Evolutionary conservation across 2,113 vertebrate genomes (phyloP), one percentile per base, ranked within the genome.

Genomic region (Ptyas mucosa): DNA sequence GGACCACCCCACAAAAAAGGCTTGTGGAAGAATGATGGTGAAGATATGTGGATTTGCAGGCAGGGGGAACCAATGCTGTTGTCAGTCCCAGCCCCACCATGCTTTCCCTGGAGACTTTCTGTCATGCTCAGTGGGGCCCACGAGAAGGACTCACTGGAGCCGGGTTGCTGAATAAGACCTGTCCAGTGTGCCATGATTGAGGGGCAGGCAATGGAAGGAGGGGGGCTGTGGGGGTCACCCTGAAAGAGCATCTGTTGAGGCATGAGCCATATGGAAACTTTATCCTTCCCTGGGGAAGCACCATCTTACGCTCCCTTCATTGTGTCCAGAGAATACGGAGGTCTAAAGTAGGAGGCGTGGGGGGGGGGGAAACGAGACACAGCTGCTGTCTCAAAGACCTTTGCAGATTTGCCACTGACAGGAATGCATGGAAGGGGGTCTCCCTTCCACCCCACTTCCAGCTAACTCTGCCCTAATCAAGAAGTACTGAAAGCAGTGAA

Each of bases 221-320:
- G n/a, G 90, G 93, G 90, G 5, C 0, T 87, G 52, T 92, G 85
- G 88, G 61, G 75, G 88, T 90, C 75, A 92, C 89, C 94, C 95
- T 15, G 2, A 91, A 89, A 93, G 92, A 98, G 96, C 98, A 98
- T 98, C 98, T 98, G 98, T 87, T 95, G 93, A 95, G 96, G 93
- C 95, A 95, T 6, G 8, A 94, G 93, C 96, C 98, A 98, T 98
- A 98, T 98, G 97, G 98, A 97, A 97, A 90, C 94, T 97, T 96
- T 95, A 93, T 96, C 92, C 93, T 89, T 95, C 89, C 92, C 58
- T 95, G 95, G 97, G 95, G 85, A 98, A 97, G 96, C 97, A 97
- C 93, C 96, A 96, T 97, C 3, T 85, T 93, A 10, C 90, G 94
- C 93, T 95, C 91, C 94, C 96, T 97, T 95, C 46, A 53, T 96